Evolutionary conservation across 1,140 invertebrate genomes (phyloP).

Genomic region (Pogonomyrmex californicus): DNA sequence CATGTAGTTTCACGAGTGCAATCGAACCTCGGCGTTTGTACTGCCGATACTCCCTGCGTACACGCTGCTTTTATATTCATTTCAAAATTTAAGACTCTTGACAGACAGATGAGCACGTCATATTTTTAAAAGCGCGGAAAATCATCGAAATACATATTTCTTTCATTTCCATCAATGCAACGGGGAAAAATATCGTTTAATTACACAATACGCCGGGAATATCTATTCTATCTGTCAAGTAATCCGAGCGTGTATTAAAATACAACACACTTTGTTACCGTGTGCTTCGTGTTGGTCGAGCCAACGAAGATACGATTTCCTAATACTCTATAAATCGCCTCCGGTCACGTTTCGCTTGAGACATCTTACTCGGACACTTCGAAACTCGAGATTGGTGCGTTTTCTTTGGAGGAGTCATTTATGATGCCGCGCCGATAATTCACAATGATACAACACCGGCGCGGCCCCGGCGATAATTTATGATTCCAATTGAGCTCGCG

Average conservation of each 20-base stretch:
- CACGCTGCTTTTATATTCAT: slow-evolving; percentile 39
- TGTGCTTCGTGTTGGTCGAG: neutral
- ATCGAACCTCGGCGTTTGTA: slow-evolving; percentile 39
- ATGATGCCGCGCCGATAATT: slow-evolving; percentile 53
- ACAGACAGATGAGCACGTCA: neutral
- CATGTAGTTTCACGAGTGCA: slow-evolving; percentile 25
- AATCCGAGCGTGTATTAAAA: slow-evolving; percentile 3
- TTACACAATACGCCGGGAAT: neutral
- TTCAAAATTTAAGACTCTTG: slow-evolving; percentile 34
- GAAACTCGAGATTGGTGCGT: slow-evolving; percentile 30
- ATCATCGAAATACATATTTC: slow-evolving; percentile 14
- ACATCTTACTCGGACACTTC: neutral
- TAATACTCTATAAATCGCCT: neutral
- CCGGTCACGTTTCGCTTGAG: neutral
- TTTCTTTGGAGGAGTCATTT: slow-evolving; percentile 47
- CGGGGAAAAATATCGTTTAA: neutral
- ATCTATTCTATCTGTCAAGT: neutral
- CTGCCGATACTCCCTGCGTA: neutral
- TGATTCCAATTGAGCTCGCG: slow-evolving; percentile 62
- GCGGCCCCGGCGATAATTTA: slow-evolving; percentile 61
- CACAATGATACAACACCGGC: slow-evolving; percentile 2
- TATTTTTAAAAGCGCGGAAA: slow-evolving; percentile 22
- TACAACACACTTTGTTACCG: neutral
- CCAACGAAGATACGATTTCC: neutral
- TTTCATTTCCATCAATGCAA: neutral